These are phyloP conservation scores for Alentia gelatinosa DNA, from an alignment of 2,888 invertebrate genomes.

Conservation along the genomic window DNA sequence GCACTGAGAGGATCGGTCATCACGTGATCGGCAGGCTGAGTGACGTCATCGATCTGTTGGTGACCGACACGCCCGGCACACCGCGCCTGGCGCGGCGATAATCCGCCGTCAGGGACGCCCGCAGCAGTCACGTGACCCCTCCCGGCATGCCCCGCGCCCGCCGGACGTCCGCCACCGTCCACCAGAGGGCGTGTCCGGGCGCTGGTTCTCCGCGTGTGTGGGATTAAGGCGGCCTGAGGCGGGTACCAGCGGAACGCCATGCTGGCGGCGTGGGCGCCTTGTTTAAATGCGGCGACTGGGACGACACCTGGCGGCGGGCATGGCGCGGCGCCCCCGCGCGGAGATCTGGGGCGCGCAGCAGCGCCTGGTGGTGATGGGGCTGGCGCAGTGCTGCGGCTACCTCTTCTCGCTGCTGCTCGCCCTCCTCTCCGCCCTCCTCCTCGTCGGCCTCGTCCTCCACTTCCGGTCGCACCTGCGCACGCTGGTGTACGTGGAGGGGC, in stretches of 20 bases:
- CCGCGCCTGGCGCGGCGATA: too few relatives aligned
- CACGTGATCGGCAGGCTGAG: too few relatives aligned
- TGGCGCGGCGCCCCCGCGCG: background rate
- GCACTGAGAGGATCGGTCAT: too few relatives aligned
- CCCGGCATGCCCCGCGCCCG: too few relatives aligned
- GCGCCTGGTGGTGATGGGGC: slow-evolving; percentile 35
- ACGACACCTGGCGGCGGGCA: too few relatives aligned
- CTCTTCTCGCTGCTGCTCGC: slow-evolving; percentile 2
- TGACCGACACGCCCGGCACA: too few relatives aligned
- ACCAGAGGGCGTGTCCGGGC: background rate
- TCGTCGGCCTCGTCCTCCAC: slow-evolving; percentile 32
- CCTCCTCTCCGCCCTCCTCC: background rate
- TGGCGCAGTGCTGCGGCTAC: slow-evolving; percentile 50
- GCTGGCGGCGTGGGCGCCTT: background rate
- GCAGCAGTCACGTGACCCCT: too few relatives aligned
- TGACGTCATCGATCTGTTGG: too few relatives aligned
- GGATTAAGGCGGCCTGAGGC: background rate
- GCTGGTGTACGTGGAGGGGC: slow-evolving; percentile 37
- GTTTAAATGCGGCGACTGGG: background rate
- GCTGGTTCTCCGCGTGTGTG: background rate
- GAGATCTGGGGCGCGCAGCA: background rate
- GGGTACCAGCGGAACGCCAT: background rate
- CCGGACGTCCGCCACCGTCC: too few relatives aligned
- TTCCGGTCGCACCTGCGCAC: slow-evolving; percentile 47
- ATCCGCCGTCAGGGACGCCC: too few relatives aligned